These are phyloP conservation scores for Latrodectus hesperus DNA, from an alignment of 2,888 invertebrate species.

Conservation along the genomic window DNA sequence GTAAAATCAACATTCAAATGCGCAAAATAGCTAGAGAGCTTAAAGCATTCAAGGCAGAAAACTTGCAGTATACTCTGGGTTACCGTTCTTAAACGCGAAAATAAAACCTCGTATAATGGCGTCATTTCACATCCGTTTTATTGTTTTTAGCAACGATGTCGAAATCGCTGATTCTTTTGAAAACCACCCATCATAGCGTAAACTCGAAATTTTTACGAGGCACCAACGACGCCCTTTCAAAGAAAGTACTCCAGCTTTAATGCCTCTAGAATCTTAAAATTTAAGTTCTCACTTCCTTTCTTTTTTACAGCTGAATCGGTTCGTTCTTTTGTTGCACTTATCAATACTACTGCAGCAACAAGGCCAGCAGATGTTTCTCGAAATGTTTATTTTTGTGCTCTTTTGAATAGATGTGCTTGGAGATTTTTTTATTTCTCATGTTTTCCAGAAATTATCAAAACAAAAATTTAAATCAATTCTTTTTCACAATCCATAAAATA, in stretches of 20 bases:
- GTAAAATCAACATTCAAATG: too few relatives aligned
- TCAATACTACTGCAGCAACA: too few relatives aligned
- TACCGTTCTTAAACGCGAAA: not conserved
- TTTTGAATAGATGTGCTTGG: too few relatives aligned
- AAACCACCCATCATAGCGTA: not conserved
- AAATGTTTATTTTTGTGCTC: too few relatives aligned
- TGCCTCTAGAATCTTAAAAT: not conserved
- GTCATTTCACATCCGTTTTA: not conserved
- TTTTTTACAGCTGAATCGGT: not conserved
- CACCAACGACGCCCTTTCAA: not conserved
- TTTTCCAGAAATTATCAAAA: too few relatives aligned
- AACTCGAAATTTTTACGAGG: conserved; percentile 2
- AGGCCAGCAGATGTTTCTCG: too few relatives aligned
- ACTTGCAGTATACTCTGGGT: not conserved
- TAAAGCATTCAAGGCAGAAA: too few relatives aligned
- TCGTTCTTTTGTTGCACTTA: too few relatives aligned
- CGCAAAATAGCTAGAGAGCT: too few relatives aligned
- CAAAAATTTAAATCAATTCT: too few relatives aligned
- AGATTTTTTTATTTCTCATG: too few relatives aligned
- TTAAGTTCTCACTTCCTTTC: not conserved
- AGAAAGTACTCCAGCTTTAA: not conserved
- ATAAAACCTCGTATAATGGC: not conserved
- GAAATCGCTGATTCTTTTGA: conserved; percentile 2
- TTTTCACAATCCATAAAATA: too few relatives aligned
- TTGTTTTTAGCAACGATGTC: not conserved